Evolutionary conservation across 1,140 invertebrate genomes (phyloP).

Genomic region (Eumeta japonica): DNA sequence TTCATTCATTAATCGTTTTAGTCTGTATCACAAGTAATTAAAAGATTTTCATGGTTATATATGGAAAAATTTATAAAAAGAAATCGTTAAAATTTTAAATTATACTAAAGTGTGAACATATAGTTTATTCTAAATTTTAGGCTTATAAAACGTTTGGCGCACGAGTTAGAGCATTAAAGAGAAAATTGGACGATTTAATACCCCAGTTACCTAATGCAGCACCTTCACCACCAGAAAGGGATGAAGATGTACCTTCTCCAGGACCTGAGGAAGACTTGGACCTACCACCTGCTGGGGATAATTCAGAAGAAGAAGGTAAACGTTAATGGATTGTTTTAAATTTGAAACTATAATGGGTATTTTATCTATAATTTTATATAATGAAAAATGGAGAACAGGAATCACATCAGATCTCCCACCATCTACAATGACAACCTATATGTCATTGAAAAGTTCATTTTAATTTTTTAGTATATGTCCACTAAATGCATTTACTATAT

Average conservation of each 20-base stretch:
- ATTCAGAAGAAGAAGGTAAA: not conserved
- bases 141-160: constrained; percentile 90
- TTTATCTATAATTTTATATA: no score
- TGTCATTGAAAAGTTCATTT: no score
- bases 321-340: not conserved
- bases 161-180: constrained; percentile 80
- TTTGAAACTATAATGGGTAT: not conserved
- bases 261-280: constrained; percentile 78
- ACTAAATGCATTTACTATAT: no score
- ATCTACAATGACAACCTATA: no score
- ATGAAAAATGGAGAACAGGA: no score
- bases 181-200: constrained; percentile 78
- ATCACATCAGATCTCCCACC: no score
- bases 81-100: constrained; percentile 3
- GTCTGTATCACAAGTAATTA: not conserved
- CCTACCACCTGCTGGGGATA: constrained; percentile 59
- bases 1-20: not conserved
- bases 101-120: constrained; percentile 1
- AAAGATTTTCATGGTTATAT: not conserved
- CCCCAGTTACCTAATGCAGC: constrained; percentile 62
- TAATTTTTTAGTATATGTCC: no score
- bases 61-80: not conserved
- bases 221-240: constrained; percentile 71
- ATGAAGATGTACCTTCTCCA: constrained; percentile 76
- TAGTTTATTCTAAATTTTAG: constrained; percentile 49